A percentile compares a stretch with the other conserved stretches of the same genome.
phyloP scores from a whole-genome alignment of 1,140 invertebrate species.

The Drosophila tristis region DNA sequence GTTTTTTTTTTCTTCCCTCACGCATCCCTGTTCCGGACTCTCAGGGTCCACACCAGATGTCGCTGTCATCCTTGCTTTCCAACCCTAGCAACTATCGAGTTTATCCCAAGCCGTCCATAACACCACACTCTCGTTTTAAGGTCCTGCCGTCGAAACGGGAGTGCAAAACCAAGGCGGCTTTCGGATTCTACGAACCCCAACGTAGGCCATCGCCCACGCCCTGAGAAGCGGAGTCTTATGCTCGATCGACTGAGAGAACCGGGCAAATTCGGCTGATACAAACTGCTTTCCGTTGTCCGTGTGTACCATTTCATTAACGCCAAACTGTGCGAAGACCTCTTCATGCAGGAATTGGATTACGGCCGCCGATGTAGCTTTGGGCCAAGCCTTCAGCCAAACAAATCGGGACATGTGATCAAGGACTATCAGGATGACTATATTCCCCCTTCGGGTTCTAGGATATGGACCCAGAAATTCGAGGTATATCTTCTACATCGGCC shows the following conservation, averaged over 20 bases:
- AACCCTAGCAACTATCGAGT: too few relatives aligned
- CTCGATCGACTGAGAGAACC: neutral
- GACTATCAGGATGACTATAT: constrained; percentile 21
- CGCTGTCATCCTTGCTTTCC: too few relatives aligned
- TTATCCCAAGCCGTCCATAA: too few relatives aligned
- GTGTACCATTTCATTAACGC: constrained; percentile 2
- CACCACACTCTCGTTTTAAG: too few relatives aligned
- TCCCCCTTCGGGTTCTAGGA: constrained; percentile 19
- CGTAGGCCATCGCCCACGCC: too few relatives aligned
- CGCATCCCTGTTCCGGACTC: too few relatives aligned
- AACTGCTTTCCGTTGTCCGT: constrained; percentile 30
- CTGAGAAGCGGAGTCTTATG: too few relatives aligned
- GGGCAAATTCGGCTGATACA: constrained; percentile 3
- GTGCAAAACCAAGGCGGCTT: too few relatives aligned
- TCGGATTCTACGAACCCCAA: too few relatives aligned
- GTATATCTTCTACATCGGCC: constrained; percentile 19
- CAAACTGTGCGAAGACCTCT: constrained; percentile 19
- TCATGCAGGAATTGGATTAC: constrained; percentile 2
- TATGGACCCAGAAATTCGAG: constrained; percentile 29
- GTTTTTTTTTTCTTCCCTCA: too few relatives aligned
- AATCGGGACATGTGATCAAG: constrained; percentile 23
- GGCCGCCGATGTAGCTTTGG: neutral
- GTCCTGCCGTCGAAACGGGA: too few relatives aligned
- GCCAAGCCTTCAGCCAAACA: constrained; percentile 14
- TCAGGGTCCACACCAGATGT: too few relatives aligned